phyloP scores from a whole-genome alignment of 2,888 invertebrate genomes.

The Asteroscopus sphinx region DNA sequence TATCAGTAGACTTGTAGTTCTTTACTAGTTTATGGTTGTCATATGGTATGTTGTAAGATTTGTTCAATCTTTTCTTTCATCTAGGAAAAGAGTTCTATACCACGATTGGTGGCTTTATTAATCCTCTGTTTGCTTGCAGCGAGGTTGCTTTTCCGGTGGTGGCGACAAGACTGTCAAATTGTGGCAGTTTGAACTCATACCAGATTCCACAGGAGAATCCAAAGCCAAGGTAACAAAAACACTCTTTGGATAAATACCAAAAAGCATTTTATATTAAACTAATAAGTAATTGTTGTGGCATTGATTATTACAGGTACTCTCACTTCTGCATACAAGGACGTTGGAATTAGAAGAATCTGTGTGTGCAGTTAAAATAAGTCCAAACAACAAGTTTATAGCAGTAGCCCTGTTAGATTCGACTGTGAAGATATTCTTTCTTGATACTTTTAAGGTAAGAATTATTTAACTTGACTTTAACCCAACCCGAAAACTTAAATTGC shows the following conservation, averaged over 20 bases:
- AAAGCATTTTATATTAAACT: not conserved
- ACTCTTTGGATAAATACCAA: not conserved
- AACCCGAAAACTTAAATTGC: no score
- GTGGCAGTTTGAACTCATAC: conserved; percentile 97
- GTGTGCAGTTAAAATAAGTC: conserved; percentile 94
- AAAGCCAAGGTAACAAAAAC: conserved; percentile 87
- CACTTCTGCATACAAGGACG: conserved; percentile 94
- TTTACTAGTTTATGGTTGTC: no score
- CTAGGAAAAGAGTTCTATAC: no score
- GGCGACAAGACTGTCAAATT: conserved; percentile 97
- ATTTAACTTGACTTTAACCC: no score
- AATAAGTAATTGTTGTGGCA: not conserved
- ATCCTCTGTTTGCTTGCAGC: conserved; percentile 80
- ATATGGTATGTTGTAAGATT: no score
- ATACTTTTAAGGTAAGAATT: conserved; percentile 97
- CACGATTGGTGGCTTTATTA: no score
- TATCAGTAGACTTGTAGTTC: no score
- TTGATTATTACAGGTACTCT: conserved; percentile 91
- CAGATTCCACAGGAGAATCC: conserved; percentile 90
- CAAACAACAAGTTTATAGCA: conserved; percentile 96
- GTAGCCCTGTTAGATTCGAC: conserved; percentile 97
- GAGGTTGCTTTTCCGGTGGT: conserved; percentile 95
- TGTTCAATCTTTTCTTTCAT: no score
- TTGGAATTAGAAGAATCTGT: conserved; percentile 97
- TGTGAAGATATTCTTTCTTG: conserved; percentile 98